These are phyloP conservation scores for Actinernus sp. DNA, from an alignment of 92 coral and sea anemone species.

Conservation along the genomic window DNA sequence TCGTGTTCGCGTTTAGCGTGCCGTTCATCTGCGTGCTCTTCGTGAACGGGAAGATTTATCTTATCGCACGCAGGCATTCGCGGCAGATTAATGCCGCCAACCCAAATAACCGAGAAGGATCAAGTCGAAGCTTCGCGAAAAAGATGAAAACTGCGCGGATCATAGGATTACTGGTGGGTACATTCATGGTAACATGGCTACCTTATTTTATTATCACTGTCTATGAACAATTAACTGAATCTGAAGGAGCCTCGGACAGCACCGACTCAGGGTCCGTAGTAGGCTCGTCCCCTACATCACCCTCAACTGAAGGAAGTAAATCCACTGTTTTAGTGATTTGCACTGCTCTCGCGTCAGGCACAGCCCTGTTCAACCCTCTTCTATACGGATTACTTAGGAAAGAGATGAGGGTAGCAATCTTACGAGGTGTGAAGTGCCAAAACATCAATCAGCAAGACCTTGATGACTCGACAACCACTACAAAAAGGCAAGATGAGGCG, in stretches of 20 bases:
- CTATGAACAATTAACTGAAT: slow-evolving; percentile 55
- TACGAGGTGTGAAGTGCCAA: slow-evolving; percentile 68
- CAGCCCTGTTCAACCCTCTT: slow-evolving; percentile 86
- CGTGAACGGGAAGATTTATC: slow-evolving; percentile 70
- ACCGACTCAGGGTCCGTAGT: neutral
- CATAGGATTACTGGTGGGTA: slow-evolving; percentile 88
- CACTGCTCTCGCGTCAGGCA: slow-evolving; percentile 77
- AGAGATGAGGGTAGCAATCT: slow-evolving; percentile 78
- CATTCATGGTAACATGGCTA: slow-evolving; percentile 89
- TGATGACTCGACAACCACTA: slow-evolving; percentile 7
- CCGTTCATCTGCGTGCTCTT: slow-evolving; percentile 77
- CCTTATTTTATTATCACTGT: slow-evolving; percentile 75
- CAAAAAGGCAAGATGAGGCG: too few species aligned
- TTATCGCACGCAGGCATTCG: slow-evolving; percentile 88
- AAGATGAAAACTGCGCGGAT: slow-evolving; percentile 82
- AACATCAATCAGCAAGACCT: slow-evolving; percentile 65
- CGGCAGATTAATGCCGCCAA: slow-evolving; percentile 68
- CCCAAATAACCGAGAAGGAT: slow-evolving; percentile 5
- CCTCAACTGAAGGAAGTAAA: neutral
- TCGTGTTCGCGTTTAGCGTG: slow-evolving; percentile 69
- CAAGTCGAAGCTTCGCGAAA: slow-evolving; percentile 53
- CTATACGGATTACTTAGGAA: slow-evolving; percentile 88
- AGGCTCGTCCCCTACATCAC: too few species aligned
- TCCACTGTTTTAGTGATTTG: slow-evolving; percentile 14
- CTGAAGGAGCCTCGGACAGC: neutral